Conservation (phyloP, 1,140 invertebrate genomes). For the Zaprionus tsacasi region DNA sequence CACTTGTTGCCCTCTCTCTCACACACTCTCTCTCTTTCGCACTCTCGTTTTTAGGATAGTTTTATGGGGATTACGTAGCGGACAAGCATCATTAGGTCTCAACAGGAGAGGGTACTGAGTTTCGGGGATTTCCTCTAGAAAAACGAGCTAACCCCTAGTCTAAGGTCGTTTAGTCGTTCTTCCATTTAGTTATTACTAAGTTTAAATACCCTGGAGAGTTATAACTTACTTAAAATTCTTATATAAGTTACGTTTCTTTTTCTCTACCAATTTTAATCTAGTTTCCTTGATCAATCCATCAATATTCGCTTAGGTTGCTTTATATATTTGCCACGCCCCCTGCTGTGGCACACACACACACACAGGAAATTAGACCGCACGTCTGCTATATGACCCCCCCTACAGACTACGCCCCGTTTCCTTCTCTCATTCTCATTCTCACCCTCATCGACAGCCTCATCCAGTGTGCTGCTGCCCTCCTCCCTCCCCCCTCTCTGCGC, state of each 20-base stretch:
- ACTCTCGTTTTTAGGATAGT: slow-evolving; percentile 14
- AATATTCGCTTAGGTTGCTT: neutral
- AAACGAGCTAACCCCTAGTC: no score
- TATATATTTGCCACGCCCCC: slow-evolving; percentile 13
- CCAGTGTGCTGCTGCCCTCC: neutral
- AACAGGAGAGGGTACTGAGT: neutral
- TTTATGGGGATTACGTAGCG: slow-evolving; percentile 28
- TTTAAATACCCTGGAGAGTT: neutral
- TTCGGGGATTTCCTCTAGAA: neutral
- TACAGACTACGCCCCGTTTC: neutral
- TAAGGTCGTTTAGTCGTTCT: no score
- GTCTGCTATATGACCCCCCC: neutral
- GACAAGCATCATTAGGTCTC: slow-evolving; percentile 66
- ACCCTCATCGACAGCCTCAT: neutral
- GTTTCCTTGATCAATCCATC: slow-evolving; percentile 15
- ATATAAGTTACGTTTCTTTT: neutral
- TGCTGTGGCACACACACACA: neutral
- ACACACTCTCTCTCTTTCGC: neutral
- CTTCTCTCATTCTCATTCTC: slow-evolving; percentile 9
- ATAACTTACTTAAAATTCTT: neutral
- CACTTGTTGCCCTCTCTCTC: slow-evolving; percentile 36
- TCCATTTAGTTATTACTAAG: neutral
- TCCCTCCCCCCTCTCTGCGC: slow-evolving; percentile 1
- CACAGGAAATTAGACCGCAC: slow-evolving; percentile 31
- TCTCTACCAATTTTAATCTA: neutral